Base-by-base conservation (phyloP, 1,140 invertebrate genomes). In the Holcopasites calliopsidis region DNA sequence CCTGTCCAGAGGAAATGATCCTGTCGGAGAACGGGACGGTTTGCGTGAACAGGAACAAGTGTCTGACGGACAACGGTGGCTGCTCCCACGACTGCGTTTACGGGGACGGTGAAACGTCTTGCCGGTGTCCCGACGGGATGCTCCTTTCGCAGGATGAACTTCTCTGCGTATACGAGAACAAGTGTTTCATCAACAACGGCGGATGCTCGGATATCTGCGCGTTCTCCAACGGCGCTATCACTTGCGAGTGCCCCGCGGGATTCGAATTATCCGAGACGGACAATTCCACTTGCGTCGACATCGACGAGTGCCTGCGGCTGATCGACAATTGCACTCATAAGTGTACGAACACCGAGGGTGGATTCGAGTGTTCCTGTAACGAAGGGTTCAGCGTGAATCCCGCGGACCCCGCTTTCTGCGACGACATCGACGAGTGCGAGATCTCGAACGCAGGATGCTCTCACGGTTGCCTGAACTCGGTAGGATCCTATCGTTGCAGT, bases 301-400 rank as follows among this genome's bases (percentile, higher is more conserved):
- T 94, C 16, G 92, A 95, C 83, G 94, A 95, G 72, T 95, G 94
- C 76, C 49, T 80, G 16, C 82, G 85, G 31, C 82, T 91, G 40
- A 84, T 83, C 5, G 88, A 91, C 42, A 88, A 91, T 33, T 93
- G 92, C 69, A 88, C 87, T 3, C 93, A 94, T 60, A 92, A 93
- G 1, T 97, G 96, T 83, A 93, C 94, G 10, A 96, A 96, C 78
- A 94, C 94, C 85, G 93, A 95, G 71, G 95, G 95, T 38, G 95
- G 94, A 5, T 96, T 94, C 88, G 94, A 95, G 84, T 97, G 96
- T 84, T 91, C 92, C 40, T 97, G 96, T 86, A 94, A 95, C 50
- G 40, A 38, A 6, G 96, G 96, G 8, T 97, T 94, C 90, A 92
- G 74, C 71, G 5, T 91, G 85, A 87, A 84, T 47, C 10, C 44